A percentile compares a stretch with the other conserved stretches of the same genome.
Evolutionary conservation across 1,140 invertebrate species (phyloP).

Genomic region (Plodia interpunctella): DNA sequence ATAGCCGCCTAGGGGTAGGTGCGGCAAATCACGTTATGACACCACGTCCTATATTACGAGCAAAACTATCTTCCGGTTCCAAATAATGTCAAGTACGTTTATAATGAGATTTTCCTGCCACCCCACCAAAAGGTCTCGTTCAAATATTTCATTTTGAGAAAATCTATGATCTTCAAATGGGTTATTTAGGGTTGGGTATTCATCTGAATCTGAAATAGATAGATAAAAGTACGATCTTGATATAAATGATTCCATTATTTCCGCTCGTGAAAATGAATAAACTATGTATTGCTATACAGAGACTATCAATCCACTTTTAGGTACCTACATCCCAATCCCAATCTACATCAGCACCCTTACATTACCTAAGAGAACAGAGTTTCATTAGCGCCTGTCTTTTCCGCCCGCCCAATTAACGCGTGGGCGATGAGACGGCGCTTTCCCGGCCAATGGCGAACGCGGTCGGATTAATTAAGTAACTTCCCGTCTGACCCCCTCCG

Average conservation of each 20-base stretch:
- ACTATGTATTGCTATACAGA: too few relatives aligned
- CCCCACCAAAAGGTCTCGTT: background rate
- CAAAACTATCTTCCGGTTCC: constrained; percentile 6
- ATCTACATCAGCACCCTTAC: constrained; percentile 1
- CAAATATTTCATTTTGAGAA: background rate
- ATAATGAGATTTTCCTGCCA: constrained; percentile 3
- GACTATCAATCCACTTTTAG: background rate
- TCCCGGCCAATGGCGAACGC: constrained; percentile 67
- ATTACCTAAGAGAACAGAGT: constrained; percentile 33
- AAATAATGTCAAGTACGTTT: constrained; percentile 2
- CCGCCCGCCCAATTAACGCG: constrained; percentile 71
- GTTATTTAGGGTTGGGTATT: too few relatives aligned
- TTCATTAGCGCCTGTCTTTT: constrained; percentile 57
- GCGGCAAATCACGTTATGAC: constrained; percentile 7
- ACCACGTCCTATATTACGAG: constrained; percentile 5
- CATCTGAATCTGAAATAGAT: too few relatives aligned
- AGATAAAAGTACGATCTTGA: too few relatives aligned
- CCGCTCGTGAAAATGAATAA: too few relatives aligned
- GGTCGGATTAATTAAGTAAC: constrained; percentile 72
- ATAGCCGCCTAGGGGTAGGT: constrained; percentile 13
- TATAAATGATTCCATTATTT: too few relatives aligned
- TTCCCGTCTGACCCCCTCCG: constrained; percentile 48
- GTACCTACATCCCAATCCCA: background rate
- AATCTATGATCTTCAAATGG: too few relatives aligned
- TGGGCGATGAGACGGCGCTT: constrained; percentile 56